phyloP scores from a whole-genome alignment of 2,888 invertebrate genomes.

The Flabesymbios commensalis region DNA sequence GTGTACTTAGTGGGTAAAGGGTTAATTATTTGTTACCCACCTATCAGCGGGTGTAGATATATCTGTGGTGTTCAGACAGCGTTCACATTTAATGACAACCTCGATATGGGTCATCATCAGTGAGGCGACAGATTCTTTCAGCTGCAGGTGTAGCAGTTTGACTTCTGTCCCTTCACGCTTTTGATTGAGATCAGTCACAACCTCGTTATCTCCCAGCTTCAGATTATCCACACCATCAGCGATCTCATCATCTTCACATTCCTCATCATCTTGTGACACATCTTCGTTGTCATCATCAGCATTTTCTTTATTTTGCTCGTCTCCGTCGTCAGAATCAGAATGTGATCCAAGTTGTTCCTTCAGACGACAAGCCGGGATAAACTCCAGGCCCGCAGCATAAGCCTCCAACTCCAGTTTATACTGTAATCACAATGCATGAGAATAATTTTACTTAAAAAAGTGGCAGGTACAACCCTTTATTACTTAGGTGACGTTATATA shows the following conservation, averaged over 20 bases:
- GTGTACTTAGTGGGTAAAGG: too few species aligned
- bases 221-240: not conserved
- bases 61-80: conserved; percentile 52
- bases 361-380: conserved; percentile 48
- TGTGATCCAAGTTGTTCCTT: conserved; percentile 21
- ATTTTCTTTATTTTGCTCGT: conserved; percentile 12
- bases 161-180: conserved; percentile 55
- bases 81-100: conserved; percentile 49
- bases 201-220: not conserved
- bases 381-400: conserved; percentile 55
- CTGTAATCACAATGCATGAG: conserved; percentile 16
- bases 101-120: conserved; percentile 47
- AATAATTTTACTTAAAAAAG: conserved; percentile 1
- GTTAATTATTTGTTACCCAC: too few species aligned
- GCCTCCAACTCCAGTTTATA: conserved; percentile 51
- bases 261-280: conserved; percentile 18
- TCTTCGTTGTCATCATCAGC: conserved; percentile 26
- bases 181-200: conserved; percentile 1
- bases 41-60: conserved; percentile 42
- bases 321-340: conserved; percentile 7
- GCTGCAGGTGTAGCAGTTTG: conserved; percentile 67
- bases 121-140: conserved; percentile 73
- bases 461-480: too few species aligned
- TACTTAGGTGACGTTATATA: too few species aligned
- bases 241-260: conserved; percentile 13